Base-by-base conservation (phyloP, 2,113 vertebrate genomes). In the Clarias macrocephalus region DNA sequence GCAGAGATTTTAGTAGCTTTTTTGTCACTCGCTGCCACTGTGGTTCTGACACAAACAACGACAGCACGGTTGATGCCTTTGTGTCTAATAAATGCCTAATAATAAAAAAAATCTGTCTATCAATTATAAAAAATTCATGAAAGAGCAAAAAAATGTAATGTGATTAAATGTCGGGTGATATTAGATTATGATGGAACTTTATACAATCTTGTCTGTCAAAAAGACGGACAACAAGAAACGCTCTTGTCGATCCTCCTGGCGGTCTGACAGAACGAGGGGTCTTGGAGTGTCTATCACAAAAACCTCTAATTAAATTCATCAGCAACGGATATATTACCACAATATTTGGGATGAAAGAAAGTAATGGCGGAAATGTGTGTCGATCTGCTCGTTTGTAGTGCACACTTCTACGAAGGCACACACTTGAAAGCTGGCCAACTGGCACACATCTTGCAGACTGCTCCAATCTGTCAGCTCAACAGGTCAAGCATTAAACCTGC, bases 401-500 rank as follows among this genome's bases (percentile, higher is more conserved):
- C 21, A 25, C 63, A 65, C 68, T 57, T 63, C 68, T 37, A 33
- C 76, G 65, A 28, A 62, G 59, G 28, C 77, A 33, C 82, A 77
- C 75, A 86, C 33, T 85, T 85, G 83, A 75, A 48, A 4, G 4
- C 70, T 42, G n/a, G 83, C 83, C 83, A 85, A 76, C 70, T 85
- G 83, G 83, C 70, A 62, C 57, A 6, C 56, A 75, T 48, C 56
- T 62, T 37, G 9, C 68, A 85, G 83, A 85, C 33, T 62, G 56
- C 70, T 85, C 70, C 68, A 85, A 85, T 85, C 83, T 85, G 68
- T 70, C 33, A 62, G 83, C 70, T 62, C 83, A 75, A 85, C 83
- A 85, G 83, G 83, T 85, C 83, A 72, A 76, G 83, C 83, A 85
- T 85, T 70, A 80, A 23, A 86, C 85, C 48, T 56, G 52, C 63